These are phyloP conservation scores for Etheostoma cragini DNA, from an alignment of 2,113 vertebrate species.

Conservation along the genomic window DNA sequence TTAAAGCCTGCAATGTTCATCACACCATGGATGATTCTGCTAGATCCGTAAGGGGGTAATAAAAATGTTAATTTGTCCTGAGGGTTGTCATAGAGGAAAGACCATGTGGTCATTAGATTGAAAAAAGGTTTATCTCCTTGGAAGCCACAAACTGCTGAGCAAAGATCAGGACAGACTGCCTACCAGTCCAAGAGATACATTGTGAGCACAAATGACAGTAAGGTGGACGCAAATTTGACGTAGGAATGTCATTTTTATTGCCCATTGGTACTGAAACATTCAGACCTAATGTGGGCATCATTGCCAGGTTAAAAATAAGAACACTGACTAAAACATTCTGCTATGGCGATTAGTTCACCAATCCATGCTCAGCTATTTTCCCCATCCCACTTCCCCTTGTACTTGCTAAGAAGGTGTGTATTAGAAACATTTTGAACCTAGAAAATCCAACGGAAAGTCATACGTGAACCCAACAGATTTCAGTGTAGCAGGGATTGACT, in stretches of 20 bases:
- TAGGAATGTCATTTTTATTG: neutral
- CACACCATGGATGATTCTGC: constrained; percentile 9
- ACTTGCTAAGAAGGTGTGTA: neutral
- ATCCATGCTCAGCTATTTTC: neutral
- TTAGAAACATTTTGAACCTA: neutral
- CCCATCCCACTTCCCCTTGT: neutral
- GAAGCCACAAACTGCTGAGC: constrained; percentile 6
- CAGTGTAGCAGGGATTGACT: constrained; percentile 12
- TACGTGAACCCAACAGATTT: neutral
- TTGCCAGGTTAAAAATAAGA: neutral
- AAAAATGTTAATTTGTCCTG: constrained; percentile 28
- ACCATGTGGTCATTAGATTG: neutral
- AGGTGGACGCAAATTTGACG: neutral
- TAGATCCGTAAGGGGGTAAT: constrained; percentile 4
- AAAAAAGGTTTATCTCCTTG: neutral
- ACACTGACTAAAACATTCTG: neutral
- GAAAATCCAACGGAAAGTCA: neutral
- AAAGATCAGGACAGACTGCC: constrained; percentile 3
- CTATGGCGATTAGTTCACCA: neutral
- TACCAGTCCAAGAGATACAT: neutral
- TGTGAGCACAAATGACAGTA: neutral
- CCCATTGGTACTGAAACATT: neutral
- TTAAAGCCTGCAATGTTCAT: constrained; percentile 23
- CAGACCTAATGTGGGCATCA: neutral
- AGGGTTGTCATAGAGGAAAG: constrained; percentile 1